Evolutionary conservation across 2,113 vertebrate species (phyloP).

Genomic region (Ammodytes marinus): DNA sequence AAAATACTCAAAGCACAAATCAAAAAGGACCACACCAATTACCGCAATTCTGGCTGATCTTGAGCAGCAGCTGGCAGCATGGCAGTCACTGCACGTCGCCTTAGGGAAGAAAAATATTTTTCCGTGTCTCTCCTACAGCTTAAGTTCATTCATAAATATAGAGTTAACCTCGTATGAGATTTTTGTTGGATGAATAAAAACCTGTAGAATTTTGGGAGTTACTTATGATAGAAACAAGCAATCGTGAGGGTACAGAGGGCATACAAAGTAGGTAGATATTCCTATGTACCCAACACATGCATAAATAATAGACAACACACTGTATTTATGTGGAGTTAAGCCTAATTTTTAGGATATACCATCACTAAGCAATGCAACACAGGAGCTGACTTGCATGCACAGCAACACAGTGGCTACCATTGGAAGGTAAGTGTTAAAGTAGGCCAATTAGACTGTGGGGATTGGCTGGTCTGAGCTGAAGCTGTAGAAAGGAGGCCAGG

Average conservation of each 20-base stretch:
- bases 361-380: neutral
- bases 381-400: constrained; percentile 35
- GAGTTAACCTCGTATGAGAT: constrained; percentile 16
- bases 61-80: constrained; percentile 56
- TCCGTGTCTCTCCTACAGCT: constrained; percentile 28
- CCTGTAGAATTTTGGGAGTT: neutral
- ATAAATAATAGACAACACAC: neutral
- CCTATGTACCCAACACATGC: neutral
- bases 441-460: constrained; percentile 79
- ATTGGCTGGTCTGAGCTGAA: constrained; percentile 68
- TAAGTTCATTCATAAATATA: constrained; percentile 47
- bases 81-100: constrained; percentile 25
- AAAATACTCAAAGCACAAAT: constrained; percentile 60
- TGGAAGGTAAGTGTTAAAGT: constrained; percentile 78
- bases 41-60: constrained; percentile 47
- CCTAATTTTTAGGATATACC: constrained; percentile 9
- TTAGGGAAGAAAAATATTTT: constrained; percentile 32
- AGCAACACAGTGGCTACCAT: constrained; percentile 39
- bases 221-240: neutral
- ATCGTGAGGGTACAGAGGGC: neutral
- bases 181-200: neutral
- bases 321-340: neutral
- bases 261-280: neutral
- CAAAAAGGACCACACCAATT: constrained; percentile 49
- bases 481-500: constrained; percentile 79